Evolutionary conservation across 2,888 invertebrate species (phyloP), one percentile per base, ranked within the genome.

Genomic region (Watsonalla cultraria): DNA sequence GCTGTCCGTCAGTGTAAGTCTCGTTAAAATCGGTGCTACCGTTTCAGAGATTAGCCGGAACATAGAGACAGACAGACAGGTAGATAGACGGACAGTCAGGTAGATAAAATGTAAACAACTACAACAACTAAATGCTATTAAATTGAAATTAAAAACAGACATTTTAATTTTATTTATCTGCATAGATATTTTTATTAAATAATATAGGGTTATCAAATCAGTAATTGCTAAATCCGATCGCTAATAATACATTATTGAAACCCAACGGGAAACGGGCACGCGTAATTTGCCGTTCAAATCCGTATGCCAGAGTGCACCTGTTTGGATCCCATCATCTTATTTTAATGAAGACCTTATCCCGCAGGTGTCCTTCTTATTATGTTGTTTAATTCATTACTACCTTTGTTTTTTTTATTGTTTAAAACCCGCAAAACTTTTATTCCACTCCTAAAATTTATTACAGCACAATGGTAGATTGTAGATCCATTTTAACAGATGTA

Each of bases 281-380:
- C 62, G 57, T 62, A 57, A 66, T 69, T 60, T 74, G 71, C 67
- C 68, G 62, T 67, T 60, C 66, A 62, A 62, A 68, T 68, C 59
- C 55, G 65, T 62, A 60, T 59, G 62, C 72, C 71, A 74, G 74
- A 74, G 66, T 65, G 78, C 88, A 90, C 88, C 89, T 89, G 90
- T 85, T 81, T 57, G 59, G 61, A 66, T 57, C 62, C 57, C 45
- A 60, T 72, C 73, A 74, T 78, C 80, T 77, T 76, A 73, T 81
- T 84, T 84, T 90, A 90, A 90, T 90, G 87, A 90, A 90, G 89
- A 86, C 84, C 76, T 81, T 76, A 78, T 78, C 80, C 70, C 76
- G 88, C 90, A 90, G 90, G 90, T 90, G 90, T 82, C 77, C 74
- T 70, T 74, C 80, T 82, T 82, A 87, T 87, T 87, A 86, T 82